Evolutionary conservation across 2,888 invertebrate species (phyloP).

Genomic region (Polyommatus icarus): DNA sequence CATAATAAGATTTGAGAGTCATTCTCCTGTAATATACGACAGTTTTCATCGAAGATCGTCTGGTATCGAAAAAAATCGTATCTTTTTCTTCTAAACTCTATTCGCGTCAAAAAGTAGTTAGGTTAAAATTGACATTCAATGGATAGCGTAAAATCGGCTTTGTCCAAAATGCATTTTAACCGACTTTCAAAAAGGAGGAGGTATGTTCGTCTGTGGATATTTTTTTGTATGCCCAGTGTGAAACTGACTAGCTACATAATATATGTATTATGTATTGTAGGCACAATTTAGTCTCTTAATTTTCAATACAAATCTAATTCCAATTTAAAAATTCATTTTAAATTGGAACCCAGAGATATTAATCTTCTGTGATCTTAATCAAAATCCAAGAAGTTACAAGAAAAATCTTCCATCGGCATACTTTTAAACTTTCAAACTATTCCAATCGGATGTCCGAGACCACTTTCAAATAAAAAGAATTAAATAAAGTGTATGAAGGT

Average conservation of each 20-base stretch:
- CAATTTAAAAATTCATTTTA: neutral
- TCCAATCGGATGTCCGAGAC: constrained; percentile 30
- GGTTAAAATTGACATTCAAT: too few species aligned
- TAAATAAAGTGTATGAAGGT: constrained; percentile 29
- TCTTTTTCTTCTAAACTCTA: too few species aligned
- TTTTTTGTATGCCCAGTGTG: too few species aligned
- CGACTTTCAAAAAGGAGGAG: too few species aligned
- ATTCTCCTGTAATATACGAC: neutral
- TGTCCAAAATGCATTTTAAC: too few species aligned
- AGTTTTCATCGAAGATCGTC: too few species aligned
- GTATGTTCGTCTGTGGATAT: too few species aligned
- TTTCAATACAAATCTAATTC: neutral
- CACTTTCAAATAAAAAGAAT: constrained; percentile 29
- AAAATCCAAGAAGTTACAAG: constrained; percentile 19
- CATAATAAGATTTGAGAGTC: neutral
- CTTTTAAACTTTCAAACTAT: constrained; percentile 23
- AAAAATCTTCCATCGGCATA: constrained; percentile 20
- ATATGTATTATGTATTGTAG: neutral
- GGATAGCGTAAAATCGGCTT: too few species aligned
- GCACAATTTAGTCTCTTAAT: neutral
- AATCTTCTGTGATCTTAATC: constrained; percentile 12
- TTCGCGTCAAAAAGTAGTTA: too few species aligned
- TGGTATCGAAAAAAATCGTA: too few species aligned
- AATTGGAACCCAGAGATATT: neutral
- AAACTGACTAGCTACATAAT: too few species aligned